Evolutionary conservation across 2,113 vertebrate species (phyloP).

Genomic region (Suncus etruscus): DNA sequence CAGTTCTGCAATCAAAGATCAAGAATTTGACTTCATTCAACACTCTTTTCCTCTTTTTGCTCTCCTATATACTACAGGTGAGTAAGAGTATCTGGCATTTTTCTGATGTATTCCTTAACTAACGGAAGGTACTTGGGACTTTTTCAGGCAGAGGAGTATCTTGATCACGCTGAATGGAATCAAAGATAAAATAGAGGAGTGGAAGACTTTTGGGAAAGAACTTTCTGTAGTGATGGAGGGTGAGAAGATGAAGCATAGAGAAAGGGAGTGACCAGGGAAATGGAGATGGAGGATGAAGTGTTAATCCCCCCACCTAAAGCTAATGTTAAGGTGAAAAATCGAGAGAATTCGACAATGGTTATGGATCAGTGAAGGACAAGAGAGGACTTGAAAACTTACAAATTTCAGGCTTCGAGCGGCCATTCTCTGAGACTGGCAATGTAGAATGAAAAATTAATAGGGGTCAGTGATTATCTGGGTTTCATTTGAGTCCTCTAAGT

Average conservation of each 20-base stretch:
- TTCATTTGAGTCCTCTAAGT: slow-evolving; percentile 15
- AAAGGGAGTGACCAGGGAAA: neutral
- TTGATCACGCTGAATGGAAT: neutral
- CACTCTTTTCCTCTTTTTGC: too few relatives aligned
- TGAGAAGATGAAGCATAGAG: neutral
- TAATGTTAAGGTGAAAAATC: neutral
- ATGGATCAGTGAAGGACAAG: neutral
- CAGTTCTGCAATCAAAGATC: too few relatives aligned
- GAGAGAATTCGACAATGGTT: neutral
- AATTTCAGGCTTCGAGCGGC: neutral
- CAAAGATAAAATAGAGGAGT: neutral
- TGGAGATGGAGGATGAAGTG: neutral
- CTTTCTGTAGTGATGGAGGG: neutral
- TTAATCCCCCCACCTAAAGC: neutral
- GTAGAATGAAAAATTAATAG: neutral
- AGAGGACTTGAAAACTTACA: neutral
- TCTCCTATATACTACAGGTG: too few relatives aligned
- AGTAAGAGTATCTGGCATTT: too few relatives aligned
- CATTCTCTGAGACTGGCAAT: neutral
- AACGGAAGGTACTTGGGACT: neutral
- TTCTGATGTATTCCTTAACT: too few relatives aligned
- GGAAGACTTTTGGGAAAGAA: neutral
- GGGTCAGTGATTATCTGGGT: neutral
- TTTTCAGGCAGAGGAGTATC: slow-evolving; percentile 26
- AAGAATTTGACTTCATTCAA: too few relatives aligned